phyloP scores from a whole-genome alignment of 2,888 invertebrate species.

The Trisateles emortualis region DNA sequence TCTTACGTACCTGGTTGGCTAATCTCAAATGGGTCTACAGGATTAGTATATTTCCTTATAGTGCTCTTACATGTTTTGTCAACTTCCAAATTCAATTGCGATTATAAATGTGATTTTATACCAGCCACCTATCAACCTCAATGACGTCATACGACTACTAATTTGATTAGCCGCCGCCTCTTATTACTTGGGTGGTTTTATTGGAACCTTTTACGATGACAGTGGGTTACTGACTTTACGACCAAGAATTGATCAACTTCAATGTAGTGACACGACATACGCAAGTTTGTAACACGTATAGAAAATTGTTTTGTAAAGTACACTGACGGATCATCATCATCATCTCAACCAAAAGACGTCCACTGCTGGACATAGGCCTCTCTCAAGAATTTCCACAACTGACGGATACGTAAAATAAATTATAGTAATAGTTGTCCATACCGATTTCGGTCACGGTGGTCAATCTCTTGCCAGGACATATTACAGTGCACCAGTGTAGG shows the following conservation, averaged over 20 bases:
- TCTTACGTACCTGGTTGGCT: too few relatives aligned
- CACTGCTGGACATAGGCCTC: too few relatives aligned
- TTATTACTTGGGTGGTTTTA: constrained; percentile 45
- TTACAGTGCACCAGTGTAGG: too few relatives aligned
- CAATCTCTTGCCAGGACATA: too few relatives aligned
- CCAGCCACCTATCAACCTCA: background rate
- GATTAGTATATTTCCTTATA: too few relatives aligned
- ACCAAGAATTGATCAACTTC: constrained; percentile 64
- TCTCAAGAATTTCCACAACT: too few relatives aligned
- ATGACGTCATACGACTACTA: constrained; percentile 14
- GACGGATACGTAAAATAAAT: too few relatives aligned
- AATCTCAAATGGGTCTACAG: too few relatives aligned
- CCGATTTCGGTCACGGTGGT: too few relatives aligned
- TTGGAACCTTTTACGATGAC: constrained; percentile 60
- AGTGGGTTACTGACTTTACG: constrained; percentile 58
- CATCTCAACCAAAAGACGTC: too few relatives aligned
- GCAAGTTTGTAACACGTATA: constrained; percentile 4
- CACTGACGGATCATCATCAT: too few relatives aligned
- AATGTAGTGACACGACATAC: constrained; percentile 24
- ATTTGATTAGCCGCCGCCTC: constrained; percentile 25
- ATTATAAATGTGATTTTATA: constrained; percentile 5
- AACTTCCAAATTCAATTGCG: background rate
- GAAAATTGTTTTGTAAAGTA: constrained; percentile 5
- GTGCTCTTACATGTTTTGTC: background rate
- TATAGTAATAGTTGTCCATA: too few relatives aligned